phyloP scores from a whole-genome alignment of 1,140 invertebrate genomes.

The Nasonia giraulti region DNA sequence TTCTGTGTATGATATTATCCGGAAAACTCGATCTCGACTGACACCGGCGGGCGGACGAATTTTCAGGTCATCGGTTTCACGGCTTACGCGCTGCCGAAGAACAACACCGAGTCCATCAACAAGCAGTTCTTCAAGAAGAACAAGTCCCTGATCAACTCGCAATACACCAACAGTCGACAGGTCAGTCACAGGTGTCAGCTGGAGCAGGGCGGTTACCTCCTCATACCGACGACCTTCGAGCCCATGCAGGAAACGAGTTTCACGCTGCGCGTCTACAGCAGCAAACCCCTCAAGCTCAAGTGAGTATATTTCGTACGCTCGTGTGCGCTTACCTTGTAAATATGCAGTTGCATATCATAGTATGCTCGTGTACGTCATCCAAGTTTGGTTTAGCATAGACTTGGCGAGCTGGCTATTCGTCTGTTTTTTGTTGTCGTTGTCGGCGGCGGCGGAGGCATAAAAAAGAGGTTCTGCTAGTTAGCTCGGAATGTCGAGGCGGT shows the following conservation, averaged over 20 bases:
- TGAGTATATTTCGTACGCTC: slow-evolving; percentile 63
- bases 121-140: slow-evolving; percentile 90
- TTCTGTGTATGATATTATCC: background rate
- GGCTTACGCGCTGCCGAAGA: slow-evolving; percentile 87
- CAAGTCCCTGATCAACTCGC: slow-evolving; percentile 91
- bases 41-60: too few relatives aligned
- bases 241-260: slow-evolving; percentile 92
- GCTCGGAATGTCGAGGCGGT: too few relatives aligned
- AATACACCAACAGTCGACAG: slow-evolving; percentile 94
- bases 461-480: too few relatives aligned
- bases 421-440: too few relatives aligned
- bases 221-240: slow-evolving; percentile 94
- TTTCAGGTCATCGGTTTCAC: slow-evolving; percentile 96
- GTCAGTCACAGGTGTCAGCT: slow-evolving; percentile 87
- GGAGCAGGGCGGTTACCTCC: slow-evolving; percentile 88
- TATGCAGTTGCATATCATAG: background rate
- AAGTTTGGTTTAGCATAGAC: too few relatives aligned
- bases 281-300: slow-evolving; percentile 88
- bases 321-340: background rate
- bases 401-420: too few relatives aligned
- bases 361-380: too few relatives aligned
- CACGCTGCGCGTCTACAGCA: slow-evolving; percentile 87
- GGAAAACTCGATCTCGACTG: background rate
- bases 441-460: too few relatives aligned
- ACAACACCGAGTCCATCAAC: slow-evolving; percentile 79